phyloP scores from a whole-genome alignment of 2,113 vertebrate genomes.

The Pheucticus melanocephalus region DNA sequence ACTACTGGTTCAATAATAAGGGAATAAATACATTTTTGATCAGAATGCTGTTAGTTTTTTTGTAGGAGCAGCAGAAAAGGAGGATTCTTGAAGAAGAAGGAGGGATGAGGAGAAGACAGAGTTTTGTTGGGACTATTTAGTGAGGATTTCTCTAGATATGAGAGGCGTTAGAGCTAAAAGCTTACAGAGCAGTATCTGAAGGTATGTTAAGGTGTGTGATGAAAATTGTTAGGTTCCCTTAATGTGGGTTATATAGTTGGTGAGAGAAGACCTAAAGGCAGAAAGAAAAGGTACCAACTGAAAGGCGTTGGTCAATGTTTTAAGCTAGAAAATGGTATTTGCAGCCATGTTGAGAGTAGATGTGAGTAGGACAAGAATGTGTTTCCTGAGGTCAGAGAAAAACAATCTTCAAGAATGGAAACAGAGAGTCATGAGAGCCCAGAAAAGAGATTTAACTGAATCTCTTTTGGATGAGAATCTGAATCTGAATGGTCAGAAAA shows the following conservation, averaged over 20 bases:
- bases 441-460: background rate
- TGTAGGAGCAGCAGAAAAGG: background rate
- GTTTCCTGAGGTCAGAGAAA: background rate
- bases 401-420: background rate
- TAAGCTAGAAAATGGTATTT: background rate
- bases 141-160: background rate
- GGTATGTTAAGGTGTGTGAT: background rate
- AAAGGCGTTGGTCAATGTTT: background rate
- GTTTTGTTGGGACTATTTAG: background rate
- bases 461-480: background rate
- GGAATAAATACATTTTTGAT: background rate
- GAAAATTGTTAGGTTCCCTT: background rate
- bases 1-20: background rate
- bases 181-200: background rate
- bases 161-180: fast-evolving
- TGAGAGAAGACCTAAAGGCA: background rate
- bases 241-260: background rate
- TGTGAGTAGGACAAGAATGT: background rate
- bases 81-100: background rate
- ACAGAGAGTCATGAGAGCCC: background rate
- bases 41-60: background rate
- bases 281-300: background rate
- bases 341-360: background rate
- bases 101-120: background rate
- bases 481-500: background rate